Evolutionary conservation across 2,888 invertebrate genomes (phyloP).

Genomic region (Cabera pusaria): DNA sequence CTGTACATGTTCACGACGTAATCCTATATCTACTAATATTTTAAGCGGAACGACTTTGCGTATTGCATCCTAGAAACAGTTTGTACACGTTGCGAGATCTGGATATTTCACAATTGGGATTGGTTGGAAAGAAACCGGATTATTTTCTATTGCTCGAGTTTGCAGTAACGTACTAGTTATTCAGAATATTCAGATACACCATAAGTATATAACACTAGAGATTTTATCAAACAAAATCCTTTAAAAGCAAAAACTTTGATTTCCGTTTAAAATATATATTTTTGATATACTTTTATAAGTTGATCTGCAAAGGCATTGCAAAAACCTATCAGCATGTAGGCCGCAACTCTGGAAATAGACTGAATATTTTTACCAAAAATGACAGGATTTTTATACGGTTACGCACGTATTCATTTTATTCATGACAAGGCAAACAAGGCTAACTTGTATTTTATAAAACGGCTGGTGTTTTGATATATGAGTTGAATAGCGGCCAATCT

Average conservation of each 20-base stretch:
- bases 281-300: too few species aligned
- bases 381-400: slow-evolving; percentile 11
- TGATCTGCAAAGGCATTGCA: too few species aligned
- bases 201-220: too few species aligned
- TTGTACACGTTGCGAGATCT: too few species aligned
- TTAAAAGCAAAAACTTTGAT: too few species aligned
- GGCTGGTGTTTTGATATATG: slow-evolving; percentile 21
- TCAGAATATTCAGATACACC: too few species aligned
- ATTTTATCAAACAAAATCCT: too few species aligned
- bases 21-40: slow-evolving; percentile 17
- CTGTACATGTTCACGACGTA: slow-evolving; percentile 7
- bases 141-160: too few species aligned
- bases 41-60: slow-evolving; percentile 7
- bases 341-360: background rate
- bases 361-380: slow-evolving; percentile 7
- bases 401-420: slow-evolving; percentile 22
- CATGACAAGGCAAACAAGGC: slow-evolving; percentile 22
- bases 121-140: slow-evolving; percentile 2
- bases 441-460: slow-evolving; percentile 23
- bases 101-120: too few species aligned
- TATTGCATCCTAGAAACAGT: slow-evolving; percentile 8
- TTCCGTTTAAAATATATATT: too few species aligned
- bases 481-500: slow-evolving; percentile 25
- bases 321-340: background rate
- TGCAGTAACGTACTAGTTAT: too few species aligned